Conservation (phyloP, 2,888 invertebrate genomes). For the Resseliella maxima region DNA sequence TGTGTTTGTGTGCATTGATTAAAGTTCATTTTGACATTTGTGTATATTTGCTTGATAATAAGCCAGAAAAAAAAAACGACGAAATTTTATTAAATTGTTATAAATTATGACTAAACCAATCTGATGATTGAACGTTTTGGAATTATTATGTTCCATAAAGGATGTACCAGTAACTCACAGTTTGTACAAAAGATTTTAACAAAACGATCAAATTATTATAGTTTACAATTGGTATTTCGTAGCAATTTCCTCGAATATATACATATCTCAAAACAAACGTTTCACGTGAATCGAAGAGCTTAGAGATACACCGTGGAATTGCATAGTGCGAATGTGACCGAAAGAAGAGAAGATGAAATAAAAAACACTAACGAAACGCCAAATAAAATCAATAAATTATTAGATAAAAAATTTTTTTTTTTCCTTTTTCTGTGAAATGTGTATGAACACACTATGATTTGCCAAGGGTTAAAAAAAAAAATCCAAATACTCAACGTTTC, state of each 20-base stretch:
- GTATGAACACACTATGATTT: not conserved
- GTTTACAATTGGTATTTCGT: not conserved
- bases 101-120: conserved; percentile 20
- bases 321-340: conserved; percentile 1
- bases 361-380: not conserved
- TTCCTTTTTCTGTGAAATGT: not conserved
- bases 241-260: conserved; percentile 44
- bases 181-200: not conserved
- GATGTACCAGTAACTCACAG: no score
- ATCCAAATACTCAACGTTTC: not conserved
- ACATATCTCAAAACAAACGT: conserved; percentile 45
- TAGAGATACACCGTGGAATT: conserved; percentile 31
- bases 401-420: not conserved
- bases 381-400: conserved; percentile 9
- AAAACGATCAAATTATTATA: not conserved
- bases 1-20: not conserved
- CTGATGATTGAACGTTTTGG: no score
- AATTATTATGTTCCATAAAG: no score
- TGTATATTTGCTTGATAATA: not conserved
- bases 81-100: not conserved
- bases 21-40: not conserved
- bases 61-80: not conserved
- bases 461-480: not conserved
- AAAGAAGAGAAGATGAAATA: not conserved
- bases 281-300: conserved; percentile 29